These are phyloP conservation scores for Eudemis profundana DNA, from an alignment of 2,888 invertebrate genomes.

Conservation along the genomic window DNA sequence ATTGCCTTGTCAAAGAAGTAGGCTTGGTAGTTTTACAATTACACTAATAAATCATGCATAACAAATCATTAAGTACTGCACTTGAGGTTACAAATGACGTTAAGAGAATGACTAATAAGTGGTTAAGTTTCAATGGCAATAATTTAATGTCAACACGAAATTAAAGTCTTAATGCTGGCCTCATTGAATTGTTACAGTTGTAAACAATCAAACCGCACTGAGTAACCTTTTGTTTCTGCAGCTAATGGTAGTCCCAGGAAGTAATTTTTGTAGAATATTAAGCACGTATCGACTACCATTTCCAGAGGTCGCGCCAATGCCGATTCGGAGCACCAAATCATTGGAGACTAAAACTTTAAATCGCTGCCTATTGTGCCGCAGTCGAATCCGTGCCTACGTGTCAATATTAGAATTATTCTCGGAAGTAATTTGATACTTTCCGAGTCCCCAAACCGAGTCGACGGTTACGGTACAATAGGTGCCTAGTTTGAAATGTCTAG, in stretches of 20 bases:
- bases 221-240: conserved; percentile 60
- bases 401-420: conserved; percentile 66
- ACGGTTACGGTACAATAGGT: conserved; percentile 44
- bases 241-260: conserved; percentile 69
- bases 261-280: conserved; percentile 77
- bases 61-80: conserved; percentile 17
- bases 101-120: conserved; percentile 1
- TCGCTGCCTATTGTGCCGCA: conserved; percentile 61
- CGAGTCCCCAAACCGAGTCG: conserved; percentile 51
- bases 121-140: conserved; percentile 25
- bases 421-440: conserved; percentile 75
- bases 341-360: conserved; percentile 57
- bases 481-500: conserved; percentile 41
- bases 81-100: conserved; percentile 8
- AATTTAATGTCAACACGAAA: conserved; percentile 4
- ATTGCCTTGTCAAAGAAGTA: conserved; percentile 18
- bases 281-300: conserved; percentile 73
- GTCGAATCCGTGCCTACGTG: conserved; percentile 64
- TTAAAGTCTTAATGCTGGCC: conserved; percentile 22
- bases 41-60: conserved; percentile 28
- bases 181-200: conserved; percentile 46
- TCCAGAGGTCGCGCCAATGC: conserved; percentile 75
- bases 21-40: conserved; percentile 48
- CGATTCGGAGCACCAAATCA: conserved; percentile 63
- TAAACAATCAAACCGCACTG: conserved; percentile 49